phyloP scores from a whole-genome alignment of 2,797 vertebrate genomes.

The Merluccius polli region DNA sequence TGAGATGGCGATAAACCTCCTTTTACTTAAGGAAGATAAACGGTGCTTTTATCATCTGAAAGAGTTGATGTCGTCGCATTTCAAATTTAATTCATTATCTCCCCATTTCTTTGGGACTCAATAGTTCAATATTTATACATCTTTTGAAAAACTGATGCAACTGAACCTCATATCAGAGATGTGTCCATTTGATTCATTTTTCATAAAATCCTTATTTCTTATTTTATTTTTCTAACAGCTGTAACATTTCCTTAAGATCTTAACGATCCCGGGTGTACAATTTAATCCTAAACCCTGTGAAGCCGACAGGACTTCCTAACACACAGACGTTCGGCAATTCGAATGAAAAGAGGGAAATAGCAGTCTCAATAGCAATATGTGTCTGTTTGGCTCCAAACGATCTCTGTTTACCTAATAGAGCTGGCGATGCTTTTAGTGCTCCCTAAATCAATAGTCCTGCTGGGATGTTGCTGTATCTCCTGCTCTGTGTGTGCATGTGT shows the following conservation, averaged over 20 bases:
- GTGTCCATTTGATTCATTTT: not conserved
- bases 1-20: not conserved
- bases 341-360: not conserved
- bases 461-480: not conserved
- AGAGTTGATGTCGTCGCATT: not conserved
- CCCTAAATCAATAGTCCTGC: conserved; percentile 1
- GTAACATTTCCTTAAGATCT: not conserved
- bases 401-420: not conserved
- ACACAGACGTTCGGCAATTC: not conserved
- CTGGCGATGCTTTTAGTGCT: not conserved
- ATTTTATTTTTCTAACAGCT: not conserved
- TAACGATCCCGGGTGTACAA: not conserved
- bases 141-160: not conserved
- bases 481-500: not conserved
- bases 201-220: no score
- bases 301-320: not conserved
- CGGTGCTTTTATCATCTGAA: not conserved
- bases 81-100: not conserved
- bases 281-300: not conserved
- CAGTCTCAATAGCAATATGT: not conserved
- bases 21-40: not conserved
- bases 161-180: not conserved
- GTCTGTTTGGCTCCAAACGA: not conserved
- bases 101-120: not conserved
- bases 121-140: not conserved